These are phyloP conservation scores for Oasisia sp. DNA, from an alignment of 2,888 invertebrate species.

Conservation along the genomic window DNA sequence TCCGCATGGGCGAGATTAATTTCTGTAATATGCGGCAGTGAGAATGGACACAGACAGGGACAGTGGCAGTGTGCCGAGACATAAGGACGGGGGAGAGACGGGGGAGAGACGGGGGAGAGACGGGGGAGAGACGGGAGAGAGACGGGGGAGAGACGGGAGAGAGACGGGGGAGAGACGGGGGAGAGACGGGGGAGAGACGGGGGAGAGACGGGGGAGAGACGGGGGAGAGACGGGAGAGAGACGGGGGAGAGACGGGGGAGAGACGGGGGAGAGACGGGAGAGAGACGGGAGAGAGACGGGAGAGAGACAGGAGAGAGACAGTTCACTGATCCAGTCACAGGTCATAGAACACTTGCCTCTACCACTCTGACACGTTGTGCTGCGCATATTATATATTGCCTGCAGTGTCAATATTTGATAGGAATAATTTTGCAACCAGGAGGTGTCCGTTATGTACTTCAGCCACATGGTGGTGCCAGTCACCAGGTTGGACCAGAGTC, in stretches of 20 bases:
- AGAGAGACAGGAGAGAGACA: neutral
- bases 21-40: neutral
- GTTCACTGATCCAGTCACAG: neutral
- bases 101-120: neutral
- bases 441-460: neutral
- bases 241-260: no score
- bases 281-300: no score
- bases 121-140: neutral
- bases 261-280: no score
- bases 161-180: neutral
- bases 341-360: neutral
- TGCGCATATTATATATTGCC: neutral
- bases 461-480: neutral
- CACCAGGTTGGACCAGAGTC: neutral
- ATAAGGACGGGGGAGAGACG: neutral
- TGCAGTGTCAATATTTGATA: conserved; percentile 1
- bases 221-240: no score
- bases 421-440: neutral
- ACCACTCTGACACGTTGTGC: neutral
- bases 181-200: no score
- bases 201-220: no score
- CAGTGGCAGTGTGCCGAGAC: neutral
- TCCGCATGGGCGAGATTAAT: neutral
- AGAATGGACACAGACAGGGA: neutral
- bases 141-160: neutral